These are phyloP conservation scores for Bufo bufo DNA, from an alignment of 2,113 vertebrate species.

Conservation along the genomic window DNA sequence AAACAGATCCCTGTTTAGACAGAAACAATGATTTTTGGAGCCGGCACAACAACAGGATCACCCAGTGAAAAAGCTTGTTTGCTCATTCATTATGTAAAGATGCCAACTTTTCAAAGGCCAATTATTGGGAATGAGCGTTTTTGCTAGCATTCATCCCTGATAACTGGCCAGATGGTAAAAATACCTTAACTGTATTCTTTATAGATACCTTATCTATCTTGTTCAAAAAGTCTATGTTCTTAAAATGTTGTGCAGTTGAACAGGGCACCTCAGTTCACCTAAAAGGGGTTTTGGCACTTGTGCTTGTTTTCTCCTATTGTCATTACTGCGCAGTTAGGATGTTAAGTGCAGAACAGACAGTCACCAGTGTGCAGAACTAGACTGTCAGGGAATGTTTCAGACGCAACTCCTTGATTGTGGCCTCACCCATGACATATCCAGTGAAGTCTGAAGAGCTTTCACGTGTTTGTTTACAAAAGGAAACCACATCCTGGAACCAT, in stretches of 20 bases:
- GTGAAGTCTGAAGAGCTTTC: slow-evolving; percentile 54
- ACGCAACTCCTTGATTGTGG: slow-evolving; percentile 23
- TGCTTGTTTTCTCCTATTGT: slow-evolving; percentile 13
- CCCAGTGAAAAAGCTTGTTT: too few species aligned
- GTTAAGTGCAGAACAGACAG: slow-evolving; percentile 34
- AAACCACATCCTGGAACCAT: slow-evolving; percentile 64
- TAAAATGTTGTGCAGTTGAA: too few species aligned
- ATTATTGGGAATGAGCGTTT: too few species aligned
- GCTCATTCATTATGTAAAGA: too few species aligned
- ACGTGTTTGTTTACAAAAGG: slow-evolving; percentile 63
- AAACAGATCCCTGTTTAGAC: too few species aligned
- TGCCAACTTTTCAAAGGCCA: too few species aligned
- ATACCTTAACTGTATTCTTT: too few species aligned
- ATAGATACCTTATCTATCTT: too few species aligned
- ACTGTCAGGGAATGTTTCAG: slow-evolving; percentile 36
- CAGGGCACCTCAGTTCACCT: background rate
- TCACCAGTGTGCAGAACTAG: slow-evolving; percentile 17
- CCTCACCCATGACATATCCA: background rate
- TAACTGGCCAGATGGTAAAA: too few species aligned
- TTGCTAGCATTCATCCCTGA: too few species aligned
- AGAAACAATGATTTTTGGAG: too few species aligned
- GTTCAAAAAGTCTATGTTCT: background rate
- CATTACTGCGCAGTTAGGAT: background rate
- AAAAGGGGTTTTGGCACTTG: background rate
- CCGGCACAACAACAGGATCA: too few species aligned